Evolutionary conservation across 2,888 invertebrate species (phyloP).

Genomic region (Emmelina monodactyla): DNA sequence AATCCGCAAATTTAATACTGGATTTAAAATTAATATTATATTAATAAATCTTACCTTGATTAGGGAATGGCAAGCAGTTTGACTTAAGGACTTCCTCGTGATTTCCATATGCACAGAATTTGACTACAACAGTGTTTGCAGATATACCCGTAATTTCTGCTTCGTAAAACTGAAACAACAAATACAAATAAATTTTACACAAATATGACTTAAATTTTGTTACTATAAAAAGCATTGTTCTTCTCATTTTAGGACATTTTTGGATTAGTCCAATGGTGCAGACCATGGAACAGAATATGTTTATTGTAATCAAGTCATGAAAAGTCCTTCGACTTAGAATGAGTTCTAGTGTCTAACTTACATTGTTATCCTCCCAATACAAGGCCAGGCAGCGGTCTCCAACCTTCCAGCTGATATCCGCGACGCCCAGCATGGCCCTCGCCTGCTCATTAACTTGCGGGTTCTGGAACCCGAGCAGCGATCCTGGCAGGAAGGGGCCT

Average conservation of each 20-base stretch:
- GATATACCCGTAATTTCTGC: slow-evolving; percentile 84
- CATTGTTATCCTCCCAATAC: slow-evolving; percentile 93
- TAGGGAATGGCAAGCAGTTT: slow-evolving; percentile 76
- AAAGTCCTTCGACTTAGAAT: too few species aligned
- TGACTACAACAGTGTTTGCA: slow-evolving; percentile 84
- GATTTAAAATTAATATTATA: too few species aligned
- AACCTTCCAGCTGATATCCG: slow-evolving; percentile 72
- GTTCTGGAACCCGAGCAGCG: slow-evolving; percentile 57
- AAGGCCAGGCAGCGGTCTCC: slow-evolving; percentile 88
- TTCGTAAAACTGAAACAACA: slow-evolving; percentile 74
- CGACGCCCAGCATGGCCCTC: slow-evolving; percentile 59
- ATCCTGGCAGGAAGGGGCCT: slow-evolving; percentile 42
- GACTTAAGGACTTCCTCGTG: slow-evolving; percentile 86
- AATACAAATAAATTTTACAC: background rate
- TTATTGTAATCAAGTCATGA: too few species aligned
- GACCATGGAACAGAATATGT: too few species aligned
- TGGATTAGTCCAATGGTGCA: too few species aligned
- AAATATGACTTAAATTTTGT: too few species aligned
- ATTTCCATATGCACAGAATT: slow-evolving; percentile 88
- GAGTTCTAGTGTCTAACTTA: too few species aligned
- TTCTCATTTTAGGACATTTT: too few species aligned
- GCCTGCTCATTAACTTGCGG: slow-evolving; percentile 61
- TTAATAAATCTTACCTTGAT: slow-evolving; percentile 52
- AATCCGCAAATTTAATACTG: too few species aligned
- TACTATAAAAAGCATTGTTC: too few species aligned